Evolutionary conservation across 1,140 invertebrate genomes (phyloP).

Genomic region (Mactra quadrangularis): DNA sequence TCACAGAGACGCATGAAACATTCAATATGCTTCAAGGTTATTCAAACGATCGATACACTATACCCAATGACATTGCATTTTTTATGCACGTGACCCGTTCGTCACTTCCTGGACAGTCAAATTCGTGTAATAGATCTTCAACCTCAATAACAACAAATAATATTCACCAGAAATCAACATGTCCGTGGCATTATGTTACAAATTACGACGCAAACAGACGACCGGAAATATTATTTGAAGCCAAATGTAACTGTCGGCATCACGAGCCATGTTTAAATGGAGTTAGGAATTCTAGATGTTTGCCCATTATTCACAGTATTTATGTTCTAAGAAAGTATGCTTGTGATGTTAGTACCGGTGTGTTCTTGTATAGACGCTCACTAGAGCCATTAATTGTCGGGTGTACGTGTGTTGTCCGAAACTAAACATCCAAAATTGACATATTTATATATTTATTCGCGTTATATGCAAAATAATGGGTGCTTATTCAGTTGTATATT

Average conservation of each 20-base stretch:
- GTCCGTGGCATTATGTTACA: slow-evolving; percentile 39
- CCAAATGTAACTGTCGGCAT: slow-evolving; percentile 32
- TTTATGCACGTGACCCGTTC: too few relatives aligned
- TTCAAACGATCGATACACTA: too few relatives aligned
- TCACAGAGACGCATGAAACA: too few relatives aligned
- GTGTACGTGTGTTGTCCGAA: slow-evolving; percentile 24
- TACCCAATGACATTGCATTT: too few relatives aligned
- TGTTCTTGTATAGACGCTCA: not conserved
- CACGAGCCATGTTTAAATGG: not conserved
- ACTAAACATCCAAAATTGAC: too few relatives aligned
- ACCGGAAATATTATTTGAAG: slow-evolving; percentile 7
- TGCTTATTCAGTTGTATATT: too few relatives aligned
- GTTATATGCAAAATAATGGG: too few relatives aligned
- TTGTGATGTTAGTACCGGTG: slow-evolving; percentile 23
- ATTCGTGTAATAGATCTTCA: too few relatives aligned
- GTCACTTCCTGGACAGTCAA: too few relatives aligned
- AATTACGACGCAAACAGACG: slow-evolving; percentile 36
- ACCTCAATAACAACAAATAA: too few relatives aligned
- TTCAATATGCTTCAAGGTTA: too few relatives aligned
- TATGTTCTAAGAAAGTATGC: slow-evolving; percentile 26
- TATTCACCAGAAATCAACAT: not conserved
- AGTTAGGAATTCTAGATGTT: not conserved
- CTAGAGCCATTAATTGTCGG: slow-evolving; percentile 32
- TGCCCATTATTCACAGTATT: slow-evolving; percentile 26
- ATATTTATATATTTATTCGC: too few relatives aligned